A percentile compares a stretch with the other conserved stretches of the same genome.
phyloP scores from a whole-genome alignment of 1,140 invertebrate species.

The Brachionus sp. region DNA sequence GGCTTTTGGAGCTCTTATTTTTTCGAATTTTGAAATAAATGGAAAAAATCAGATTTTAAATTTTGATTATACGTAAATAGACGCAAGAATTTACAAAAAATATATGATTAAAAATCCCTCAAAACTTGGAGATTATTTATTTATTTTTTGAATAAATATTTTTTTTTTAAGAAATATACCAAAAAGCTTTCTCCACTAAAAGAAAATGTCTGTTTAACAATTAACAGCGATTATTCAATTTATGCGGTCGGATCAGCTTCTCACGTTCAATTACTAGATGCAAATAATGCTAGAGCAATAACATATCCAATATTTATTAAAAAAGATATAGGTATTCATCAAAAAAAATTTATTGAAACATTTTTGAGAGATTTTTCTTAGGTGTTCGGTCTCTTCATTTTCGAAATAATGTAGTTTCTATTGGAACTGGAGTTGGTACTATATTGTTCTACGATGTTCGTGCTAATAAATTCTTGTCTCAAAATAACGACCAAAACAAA shows the following conservation, averaged over 20 bases:
- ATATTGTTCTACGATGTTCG: constrained; percentile 88
- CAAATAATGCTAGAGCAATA: constrained; percentile 73
- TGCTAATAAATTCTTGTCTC: constrained; percentile 76
- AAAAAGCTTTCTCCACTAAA: constrained; percentile 79
- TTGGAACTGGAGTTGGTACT: constrained; percentile 84
- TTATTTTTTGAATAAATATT: constrained; percentile 40
- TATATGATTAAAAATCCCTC: neutral
- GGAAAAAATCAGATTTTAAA: constrained; percentile 21
- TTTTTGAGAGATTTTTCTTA: constrained; percentile 48
- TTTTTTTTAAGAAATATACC: constrained; percentile 69
- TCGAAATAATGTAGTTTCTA: constrained; percentile 79
- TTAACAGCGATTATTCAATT: constrained; percentile 71
- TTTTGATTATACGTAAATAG: neutral
- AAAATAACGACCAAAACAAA: neutral
- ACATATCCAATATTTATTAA: constrained; percentile 63
- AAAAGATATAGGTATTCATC: constrained; percentile 51
- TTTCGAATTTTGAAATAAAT: no score
- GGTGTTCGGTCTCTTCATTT: constrained; percentile 83
- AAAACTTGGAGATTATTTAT: neutral
- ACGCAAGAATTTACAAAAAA: neutral
- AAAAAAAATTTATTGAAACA: neutral
- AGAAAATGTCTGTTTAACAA: constrained; percentile 87
- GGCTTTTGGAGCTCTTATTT: no score
- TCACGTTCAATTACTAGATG: constrained; percentile 81
- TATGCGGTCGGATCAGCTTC: constrained; percentile 90